Base-by-base conservation (phyloP, 2,888 invertebrate genomes). In the Aquatica leii region DNA sequence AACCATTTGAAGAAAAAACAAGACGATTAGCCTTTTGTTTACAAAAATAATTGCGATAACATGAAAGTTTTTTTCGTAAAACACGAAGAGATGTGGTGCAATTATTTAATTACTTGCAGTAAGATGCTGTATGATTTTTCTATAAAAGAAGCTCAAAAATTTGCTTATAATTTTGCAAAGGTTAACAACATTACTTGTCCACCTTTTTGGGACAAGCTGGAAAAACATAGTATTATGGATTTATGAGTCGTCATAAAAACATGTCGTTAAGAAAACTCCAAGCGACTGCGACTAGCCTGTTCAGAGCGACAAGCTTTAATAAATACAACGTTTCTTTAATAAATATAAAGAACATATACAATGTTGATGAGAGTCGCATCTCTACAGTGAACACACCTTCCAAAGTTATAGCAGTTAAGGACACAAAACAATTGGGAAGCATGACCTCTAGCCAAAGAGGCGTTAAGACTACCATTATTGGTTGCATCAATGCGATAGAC, bases 331-430 rank as follows among this genome's bases (percentile, higher is more conserved):
- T 37, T 24, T 24, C 24, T 24, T 24, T 37, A 37, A 37, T 37
- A 37, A 37, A 12, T 37, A 5, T 17, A 3, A 18, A 18, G 55
- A 43, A 67, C 46, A 73, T 73, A 24, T 73, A 61, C 62, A 74
- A 75, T 68, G 21, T 68, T 35, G 73, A 76, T 56, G 72, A 74
- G 52, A 72, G 18, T 46, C 17, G 11, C 11, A 46, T 72, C 20
- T 64, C 67, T 18, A 75, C 75, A 24, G 76, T 76, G 20, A 73
- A 74, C 46, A 58, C 54, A 18, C 72, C 74, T 56, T 60, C 65
- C 35, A 74, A 74, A 69, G 66, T 78, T 46, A 15, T 73, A 20
- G 73, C 71, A 51, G 61, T 67, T 35, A 70, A 71, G 62, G 71
- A 70, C 20, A 56, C 48, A 18, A 75, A 74, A 66, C 74, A 75